Conservation (phyloP, 2,797 vertebrate species). For the Acanthurus tractus region DNA sequence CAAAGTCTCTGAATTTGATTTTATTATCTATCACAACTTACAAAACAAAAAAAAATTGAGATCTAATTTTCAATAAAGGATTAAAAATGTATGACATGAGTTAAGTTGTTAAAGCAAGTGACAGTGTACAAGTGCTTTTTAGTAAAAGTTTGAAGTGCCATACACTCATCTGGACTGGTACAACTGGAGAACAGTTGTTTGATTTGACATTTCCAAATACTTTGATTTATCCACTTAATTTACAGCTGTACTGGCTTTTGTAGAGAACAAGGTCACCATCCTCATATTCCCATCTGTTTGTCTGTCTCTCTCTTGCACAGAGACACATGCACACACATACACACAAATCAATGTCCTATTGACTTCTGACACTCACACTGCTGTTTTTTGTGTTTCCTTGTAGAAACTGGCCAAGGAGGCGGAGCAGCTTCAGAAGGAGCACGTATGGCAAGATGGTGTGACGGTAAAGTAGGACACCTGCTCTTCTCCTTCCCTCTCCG, state of each 20-base stretch:
- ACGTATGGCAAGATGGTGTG: slow-evolving; percentile 95
- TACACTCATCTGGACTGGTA: background rate
- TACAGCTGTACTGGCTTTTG: slow-evolving; percentile 26
- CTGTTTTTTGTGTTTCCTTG: slow-evolving; percentile 72
- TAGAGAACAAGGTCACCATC: slow-evolving; percentile 19
- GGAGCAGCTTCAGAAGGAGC: slow-evolving; percentile 94
- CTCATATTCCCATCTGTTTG: slow-evolving; percentile 8
- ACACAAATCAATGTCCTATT: slow-evolving; percentile 45
- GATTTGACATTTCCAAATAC: slow-evolving; percentile 7
- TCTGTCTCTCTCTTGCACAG: slow-evolving; percentile 10
- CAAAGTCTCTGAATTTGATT: background rate
- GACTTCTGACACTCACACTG: slow-evolving; percentile 57
- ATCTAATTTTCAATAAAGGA: background rate
- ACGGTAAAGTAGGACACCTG: slow-evolving; percentile 88
- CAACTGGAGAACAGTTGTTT: slow-evolving; percentile 20
- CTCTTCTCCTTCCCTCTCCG: slow-evolving; percentile 46
- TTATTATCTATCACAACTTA: background rate
- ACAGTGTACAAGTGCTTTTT: background rate
- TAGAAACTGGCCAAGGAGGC: slow-evolving; percentile 94
- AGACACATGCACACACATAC: background rate
- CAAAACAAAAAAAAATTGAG: background rate
- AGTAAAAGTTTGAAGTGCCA: background rate
- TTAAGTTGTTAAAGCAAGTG: background rate
- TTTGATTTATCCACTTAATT: slow-evolving; percentile 29
- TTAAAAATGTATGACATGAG: background rate